Conservation (phyloP, 2,888 invertebrate genomes). For the Ormyrus labotus region DNA sequence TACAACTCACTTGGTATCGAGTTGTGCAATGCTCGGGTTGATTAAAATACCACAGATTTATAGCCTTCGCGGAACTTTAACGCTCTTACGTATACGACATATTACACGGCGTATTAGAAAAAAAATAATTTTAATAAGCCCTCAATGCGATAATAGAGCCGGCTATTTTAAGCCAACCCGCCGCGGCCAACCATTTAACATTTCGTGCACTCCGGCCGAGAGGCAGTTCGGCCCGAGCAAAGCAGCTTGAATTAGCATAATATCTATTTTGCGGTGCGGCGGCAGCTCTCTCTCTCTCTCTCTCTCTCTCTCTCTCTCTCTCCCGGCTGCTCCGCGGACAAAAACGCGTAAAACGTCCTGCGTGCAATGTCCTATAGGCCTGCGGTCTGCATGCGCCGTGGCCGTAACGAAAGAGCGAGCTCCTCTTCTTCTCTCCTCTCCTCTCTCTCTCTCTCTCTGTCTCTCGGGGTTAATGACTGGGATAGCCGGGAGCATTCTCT, state of each 20-base stretch:
- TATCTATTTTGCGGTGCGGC: background rate
- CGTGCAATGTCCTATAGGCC: constrained; percentile 31
- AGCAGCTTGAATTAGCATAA: background rate
- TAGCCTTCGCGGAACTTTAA: too few species aligned
- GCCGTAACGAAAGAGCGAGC: constrained; percentile 39
- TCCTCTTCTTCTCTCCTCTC: constrained; percentile 8
- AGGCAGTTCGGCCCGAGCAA: background rate
- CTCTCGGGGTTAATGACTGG: background rate
- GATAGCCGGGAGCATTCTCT: too few species aligned
- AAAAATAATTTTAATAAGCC: too few species aligned
- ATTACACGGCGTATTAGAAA: too few species aligned
- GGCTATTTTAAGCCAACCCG: background rate
- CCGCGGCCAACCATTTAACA: background rate
- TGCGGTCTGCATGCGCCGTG: background rate
- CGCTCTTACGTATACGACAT: too few species aligned
- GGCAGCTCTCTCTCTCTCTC: background rate
- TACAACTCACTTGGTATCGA: too few species aligned
- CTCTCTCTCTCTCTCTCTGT: constrained; percentile 25
- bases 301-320: too few species aligned
- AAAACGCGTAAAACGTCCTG: background rate
- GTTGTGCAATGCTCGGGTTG: too few species aligned
- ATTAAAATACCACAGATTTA: too few species aligned
- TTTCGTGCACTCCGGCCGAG: background rate
- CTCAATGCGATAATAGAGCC: too few species aligned
- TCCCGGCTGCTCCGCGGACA: background rate